Conservation (phyloP, 2,797 vertebrate genomes). For the Crenuchus spilurus region DNA sequence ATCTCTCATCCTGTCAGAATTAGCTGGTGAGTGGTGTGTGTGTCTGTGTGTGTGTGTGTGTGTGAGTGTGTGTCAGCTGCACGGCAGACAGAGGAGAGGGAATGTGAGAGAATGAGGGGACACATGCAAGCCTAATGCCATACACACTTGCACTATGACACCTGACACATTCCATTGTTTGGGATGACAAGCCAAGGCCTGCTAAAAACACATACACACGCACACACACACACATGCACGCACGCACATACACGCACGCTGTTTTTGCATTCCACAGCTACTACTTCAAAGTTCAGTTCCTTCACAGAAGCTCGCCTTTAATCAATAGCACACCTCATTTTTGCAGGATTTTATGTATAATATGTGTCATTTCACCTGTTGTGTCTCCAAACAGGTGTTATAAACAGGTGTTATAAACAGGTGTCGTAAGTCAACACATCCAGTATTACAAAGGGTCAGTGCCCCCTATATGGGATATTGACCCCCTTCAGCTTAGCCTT, state of each 20-base stretch:
- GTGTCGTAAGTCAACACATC: neutral
- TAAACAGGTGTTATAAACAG: constrained; percentile 1
- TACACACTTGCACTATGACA: constrained; percentile 14
- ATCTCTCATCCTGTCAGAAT: constrained; percentile 43
- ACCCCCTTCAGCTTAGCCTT: too few species aligned
- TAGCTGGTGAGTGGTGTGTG: constrained; percentile 30
- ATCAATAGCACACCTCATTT: neutral
- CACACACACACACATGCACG: neutral
- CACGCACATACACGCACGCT: neutral
- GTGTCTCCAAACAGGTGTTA: neutral
- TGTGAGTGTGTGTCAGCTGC: constrained; percentile 5
- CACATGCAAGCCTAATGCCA: neutral
- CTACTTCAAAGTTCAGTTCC: neutral
- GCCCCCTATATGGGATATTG: too few species aligned
- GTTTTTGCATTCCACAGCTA: neutral
- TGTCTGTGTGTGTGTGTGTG: constrained; percentile 20
- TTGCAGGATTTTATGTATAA: neutral
- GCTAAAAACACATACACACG: neutral
- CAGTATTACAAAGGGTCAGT: neutral
- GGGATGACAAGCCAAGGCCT: neutral
- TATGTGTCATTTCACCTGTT: constrained; percentile 12
- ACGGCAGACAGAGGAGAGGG: neutral
- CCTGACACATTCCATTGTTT: constrained; percentile 8
- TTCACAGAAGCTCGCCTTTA: neutral
- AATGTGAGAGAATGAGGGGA: constrained; percentile 12